Evolutionary conservation across 2,888 invertebrate genomes (phyloP), one percentile per base, ranked within the genome.

Genomic region (Caenorhabditis sp.): DNA sequence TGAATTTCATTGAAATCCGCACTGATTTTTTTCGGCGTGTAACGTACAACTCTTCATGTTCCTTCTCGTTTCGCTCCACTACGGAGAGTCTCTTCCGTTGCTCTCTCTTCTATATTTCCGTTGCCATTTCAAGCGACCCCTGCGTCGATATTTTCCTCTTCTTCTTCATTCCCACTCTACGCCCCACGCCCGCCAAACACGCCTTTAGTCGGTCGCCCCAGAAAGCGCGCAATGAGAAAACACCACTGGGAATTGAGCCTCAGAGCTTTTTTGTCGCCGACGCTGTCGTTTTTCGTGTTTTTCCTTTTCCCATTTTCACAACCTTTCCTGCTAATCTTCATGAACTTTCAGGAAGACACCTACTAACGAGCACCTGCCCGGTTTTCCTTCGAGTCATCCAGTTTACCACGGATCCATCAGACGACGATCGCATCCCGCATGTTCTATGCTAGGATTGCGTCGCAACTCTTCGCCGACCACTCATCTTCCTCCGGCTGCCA

Each of bases 371-470:
- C 20, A 37, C 15, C 20, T 26, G 47, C 47, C 47, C 20, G 47
- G 20, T 47, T 18, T 3, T 18, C 9, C 47, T n/a, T 47, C 47
- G 47, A 56, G 56, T 56, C n/a, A 32, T 3, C 11, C n/a, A n/a
- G 2, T 11, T 20, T 60, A n/a, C n/a, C 37, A 40, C 32, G 13
- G 32, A 56, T 37, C 50, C 11, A 50, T 4, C 44, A 22, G 28
- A 68, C 58, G 40, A 44, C 44, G 40, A 56, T 28, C 58, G 8
- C 40, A 40, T 55, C 58, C 47, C 71, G 74, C 55, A 80, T 80
- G 80, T 80, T 80, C 85, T 65, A 81, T 85, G 79, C 78, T 84
- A 71, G 82, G 79, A 79, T 79, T 79, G 78, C 82, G 85, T 24
- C 84, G 85, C 61, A 85, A 85, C 71, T 85, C 85, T 67, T 72